phyloP scores from a whole-genome alignment of 2,888 invertebrate species.

The Opisthograptis luteolata region DNA sequence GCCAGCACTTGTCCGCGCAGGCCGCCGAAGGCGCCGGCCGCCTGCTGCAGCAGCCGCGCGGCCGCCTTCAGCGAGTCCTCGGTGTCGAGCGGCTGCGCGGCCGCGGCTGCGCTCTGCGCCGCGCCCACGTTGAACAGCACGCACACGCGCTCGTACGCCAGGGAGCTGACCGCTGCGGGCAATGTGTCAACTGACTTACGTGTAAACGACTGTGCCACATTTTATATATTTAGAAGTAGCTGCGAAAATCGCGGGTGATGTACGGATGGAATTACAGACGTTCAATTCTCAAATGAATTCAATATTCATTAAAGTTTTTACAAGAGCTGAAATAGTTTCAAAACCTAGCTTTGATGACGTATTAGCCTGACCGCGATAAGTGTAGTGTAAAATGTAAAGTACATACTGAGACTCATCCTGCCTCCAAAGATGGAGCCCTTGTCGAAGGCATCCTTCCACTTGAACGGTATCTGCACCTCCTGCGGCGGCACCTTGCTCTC shows the following conservation, averaged over 20 bases:
- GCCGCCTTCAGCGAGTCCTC: constrained; percentile 97
- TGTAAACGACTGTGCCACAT: too few relatives aligned
- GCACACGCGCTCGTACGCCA: constrained; percentile 97
- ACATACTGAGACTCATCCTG: constrained; percentile 95
- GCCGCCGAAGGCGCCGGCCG: constrained; percentile 94
- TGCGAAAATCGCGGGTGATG: too few relatives aligned
- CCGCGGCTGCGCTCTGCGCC: constrained; percentile 94
- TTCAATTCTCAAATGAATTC: too few relatives aligned
- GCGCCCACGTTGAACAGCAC: constrained; percentile 98
- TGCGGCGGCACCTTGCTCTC: constrained; percentile 97
- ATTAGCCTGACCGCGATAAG: too few relatives aligned
- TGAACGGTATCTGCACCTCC: constrained; percentile 98
- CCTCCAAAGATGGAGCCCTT: constrained; percentile 97
- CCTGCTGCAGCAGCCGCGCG: constrained; percentile 96
- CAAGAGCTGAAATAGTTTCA: too few relatives aligned
- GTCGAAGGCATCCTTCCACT: constrained; percentile 99
- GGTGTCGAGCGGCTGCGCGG: constrained; percentile 92
- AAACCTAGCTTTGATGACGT: too few relatives aligned
- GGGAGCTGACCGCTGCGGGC: constrained; percentile 93
- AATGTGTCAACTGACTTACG: too few relatives aligned
- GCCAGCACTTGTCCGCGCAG: constrained; percentile 92
- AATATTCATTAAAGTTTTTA: too few relatives aligned
- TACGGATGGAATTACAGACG: too few relatives aligned
- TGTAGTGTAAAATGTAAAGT: constrained; percentile 3
- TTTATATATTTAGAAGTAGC: too few relatives aligned